A percentile compares a stretch with the other conserved stretches of the same genome.
phyloP scores from a whole-genome alignment of 1,140 invertebrate species.

The Ladona fulva region DNA sequence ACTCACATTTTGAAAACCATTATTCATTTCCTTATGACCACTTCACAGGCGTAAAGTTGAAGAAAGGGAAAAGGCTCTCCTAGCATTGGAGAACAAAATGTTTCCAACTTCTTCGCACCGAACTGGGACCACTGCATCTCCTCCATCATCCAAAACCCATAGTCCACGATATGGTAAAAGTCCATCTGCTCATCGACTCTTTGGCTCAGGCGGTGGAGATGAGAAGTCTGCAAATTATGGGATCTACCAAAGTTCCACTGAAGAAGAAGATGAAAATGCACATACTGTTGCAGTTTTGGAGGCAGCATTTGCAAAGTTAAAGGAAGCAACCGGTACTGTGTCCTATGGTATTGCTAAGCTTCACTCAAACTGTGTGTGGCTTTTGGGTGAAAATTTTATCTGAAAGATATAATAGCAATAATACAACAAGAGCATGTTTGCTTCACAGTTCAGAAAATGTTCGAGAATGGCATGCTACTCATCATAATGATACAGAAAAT shows the following conservation, averaged over 20 bases:
- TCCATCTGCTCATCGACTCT: not conserved
- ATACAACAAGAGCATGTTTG: too few species aligned
- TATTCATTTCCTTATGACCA: not conserved
- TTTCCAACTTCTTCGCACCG: not conserved
- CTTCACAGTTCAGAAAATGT: too few species aligned
- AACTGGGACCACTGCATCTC: not conserved
- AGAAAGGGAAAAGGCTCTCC: not conserved
- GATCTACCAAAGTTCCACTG: not conserved
- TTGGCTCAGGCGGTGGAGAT: not conserved
- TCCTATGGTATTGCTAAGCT: too few species aligned
- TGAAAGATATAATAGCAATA: too few species aligned
- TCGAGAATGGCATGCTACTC: too few species aligned
- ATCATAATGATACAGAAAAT: too few species aligned
- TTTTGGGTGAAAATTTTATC: too few species aligned
- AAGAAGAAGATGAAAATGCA: constrained; percentile 27
- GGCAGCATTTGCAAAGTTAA: constrained; percentile 57
- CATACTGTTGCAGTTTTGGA: constrained; percentile 46
- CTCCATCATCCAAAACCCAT: not conserved
- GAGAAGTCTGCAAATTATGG: not conserved
- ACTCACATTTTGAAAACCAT: not conserved
- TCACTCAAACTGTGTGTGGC: too few species aligned
- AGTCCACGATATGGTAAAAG: not conserved
- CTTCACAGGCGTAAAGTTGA: not conserved
- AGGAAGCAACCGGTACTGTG: constrained; percentile 58
- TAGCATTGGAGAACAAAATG: not conserved